These are phyloP conservation scores for Acanthopagrus latus DNA, from an alignment of 2,797 vertebrate species.

Conservation along the genomic window DNA sequence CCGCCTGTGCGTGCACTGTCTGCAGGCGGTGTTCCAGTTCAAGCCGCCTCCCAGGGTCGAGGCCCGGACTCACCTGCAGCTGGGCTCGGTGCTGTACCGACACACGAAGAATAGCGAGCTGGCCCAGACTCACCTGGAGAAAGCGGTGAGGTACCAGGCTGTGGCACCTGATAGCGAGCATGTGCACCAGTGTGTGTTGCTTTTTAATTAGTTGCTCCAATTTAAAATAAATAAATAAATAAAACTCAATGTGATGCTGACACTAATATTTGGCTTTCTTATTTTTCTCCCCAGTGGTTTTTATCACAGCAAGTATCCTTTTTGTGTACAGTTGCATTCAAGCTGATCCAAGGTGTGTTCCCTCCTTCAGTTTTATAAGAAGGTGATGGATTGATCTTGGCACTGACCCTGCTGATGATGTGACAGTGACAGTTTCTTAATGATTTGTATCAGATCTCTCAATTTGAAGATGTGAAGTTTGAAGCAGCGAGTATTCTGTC, in stretches of 20 bases:
- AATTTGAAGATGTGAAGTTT: slow-evolving; percentile 96
- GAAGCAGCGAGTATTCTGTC: slow-evolving; percentile 95
- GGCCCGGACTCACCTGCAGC: slow-evolving; percentile 93
- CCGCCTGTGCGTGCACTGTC: slow-evolving; percentile 92
- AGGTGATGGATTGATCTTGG: background rate
- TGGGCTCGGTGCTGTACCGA: slow-evolving; percentile 93
- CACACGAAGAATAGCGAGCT: slow-evolving; percentile 95
- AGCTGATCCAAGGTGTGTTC: background rate
- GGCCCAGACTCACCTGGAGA: slow-evolving; percentile 92
- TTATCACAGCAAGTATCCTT: slow-evolving; percentile 84
- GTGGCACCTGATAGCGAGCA: background rate
- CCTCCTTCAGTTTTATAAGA: background rate
- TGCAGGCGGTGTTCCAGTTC: slow-evolving; percentile 94
- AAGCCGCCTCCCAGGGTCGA: slow-evolving; percentile 92
- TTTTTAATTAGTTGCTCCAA: slow-evolving; percentile 1
- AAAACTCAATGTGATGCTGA: background rate
- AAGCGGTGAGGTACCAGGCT: slow-evolving; percentile 85
- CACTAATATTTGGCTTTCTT: slow-evolving; percentile 6
- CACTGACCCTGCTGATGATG: background rate
- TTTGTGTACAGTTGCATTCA: background rate
- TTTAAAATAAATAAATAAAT: background rate
- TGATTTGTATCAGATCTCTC: slow-evolving; percentile 84
- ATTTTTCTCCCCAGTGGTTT: slow-evolving; percentile 71
- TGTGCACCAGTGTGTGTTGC: background rate
- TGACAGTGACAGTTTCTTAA: slow-evolving; percentile 73